A percentile compares a stretch with the other conserved stretches of the same genome.
These are phyloP conservation scores for Philantomba maxwellii DNA, from an alignment of 2,113 vertebrate genomes.

Conservation along the genomic window DNA sequence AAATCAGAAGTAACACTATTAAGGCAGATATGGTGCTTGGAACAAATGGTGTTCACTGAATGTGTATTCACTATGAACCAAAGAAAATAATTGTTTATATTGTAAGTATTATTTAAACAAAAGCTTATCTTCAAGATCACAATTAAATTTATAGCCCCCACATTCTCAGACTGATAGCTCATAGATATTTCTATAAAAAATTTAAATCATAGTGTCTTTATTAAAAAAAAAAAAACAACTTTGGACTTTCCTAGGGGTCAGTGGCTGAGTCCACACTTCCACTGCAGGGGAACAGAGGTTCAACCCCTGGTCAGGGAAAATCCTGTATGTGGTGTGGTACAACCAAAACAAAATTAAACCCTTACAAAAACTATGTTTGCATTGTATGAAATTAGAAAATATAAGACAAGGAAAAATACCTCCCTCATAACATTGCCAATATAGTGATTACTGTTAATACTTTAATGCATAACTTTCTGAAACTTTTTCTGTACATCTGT, in stretches of 20 bases:
- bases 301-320: background rate
- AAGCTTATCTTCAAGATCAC: background rate
- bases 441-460: background rate
- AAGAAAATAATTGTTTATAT: background rate
- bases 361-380: background rate
- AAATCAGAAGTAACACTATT: background rate
- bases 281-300: background rate
- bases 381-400: background rate
- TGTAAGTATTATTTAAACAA: constrained; percentile 22
- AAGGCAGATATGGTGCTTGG: background rate
- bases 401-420: background rate
- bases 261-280: background rate
- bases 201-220: background rate
- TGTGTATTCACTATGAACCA: background rate
- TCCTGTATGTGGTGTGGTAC: background rate
- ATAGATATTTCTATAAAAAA: background rate
- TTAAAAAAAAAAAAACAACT: background rate
- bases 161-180: background rate
- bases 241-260: background rate
- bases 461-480: background rate
- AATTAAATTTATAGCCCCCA: background rate
- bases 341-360: background rate
- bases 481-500: background rate
- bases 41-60: background rate
- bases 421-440: background rate